phyloP scores from a whole-genome alignment of 1,140 invertebrate species.

The Arctopsyche grandis region DNA sequence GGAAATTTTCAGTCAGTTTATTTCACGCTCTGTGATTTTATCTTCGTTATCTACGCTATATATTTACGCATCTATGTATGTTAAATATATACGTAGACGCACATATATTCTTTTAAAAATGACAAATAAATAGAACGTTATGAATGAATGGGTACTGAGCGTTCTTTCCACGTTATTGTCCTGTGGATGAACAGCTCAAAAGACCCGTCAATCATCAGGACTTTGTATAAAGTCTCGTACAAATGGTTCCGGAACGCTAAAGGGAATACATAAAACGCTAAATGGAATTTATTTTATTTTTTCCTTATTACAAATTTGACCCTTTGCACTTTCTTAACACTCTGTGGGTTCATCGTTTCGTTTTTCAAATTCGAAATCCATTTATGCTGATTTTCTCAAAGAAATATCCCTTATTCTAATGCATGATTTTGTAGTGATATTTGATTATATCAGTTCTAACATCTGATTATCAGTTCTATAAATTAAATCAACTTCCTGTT shows the following conservation, averaged over 20 bases:
- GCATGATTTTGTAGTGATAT: too few relatives aligned
- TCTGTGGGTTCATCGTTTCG: too few relatives aligned
- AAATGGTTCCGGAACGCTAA: slow-evolving; percentile 8
- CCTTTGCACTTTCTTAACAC: too few relatives aligned
- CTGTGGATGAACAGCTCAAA: neutral
- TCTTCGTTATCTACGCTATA: neutral
- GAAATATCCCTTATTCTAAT: too few relatives aligned
- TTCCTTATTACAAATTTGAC: neutral
- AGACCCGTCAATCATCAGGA: slow-evolving; percentile 28
- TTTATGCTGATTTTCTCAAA: too few relatives aligned
- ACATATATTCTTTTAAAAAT: neutral
- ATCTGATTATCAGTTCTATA: too few relatives aligned
- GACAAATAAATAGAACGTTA: slow-evolving; percentile 15
- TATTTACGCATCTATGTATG: neutral
- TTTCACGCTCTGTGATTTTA: slow-evolving; percentile 29
- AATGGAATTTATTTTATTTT: slow-evolving; percentile 4
- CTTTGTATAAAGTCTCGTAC: slow-evolving; percentile 24
- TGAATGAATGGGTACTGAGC: slow-evolving; percentile 1
- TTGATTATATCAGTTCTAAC: too few relatives aligned
- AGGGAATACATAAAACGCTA: neutral
- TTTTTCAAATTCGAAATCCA: too few relatives aligned
- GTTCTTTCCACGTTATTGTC: slow-evolving; percentile 8
- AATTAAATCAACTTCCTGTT: too few relatives aligned
- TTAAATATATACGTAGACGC: neutral
- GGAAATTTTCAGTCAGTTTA: slow-evolving; percentile 29